These are phyloP conservation scores for Anagyrus pseudococci DNA, from an alignment of 2,888 invertebrate species.

Conservation along the genomic window DNA sequence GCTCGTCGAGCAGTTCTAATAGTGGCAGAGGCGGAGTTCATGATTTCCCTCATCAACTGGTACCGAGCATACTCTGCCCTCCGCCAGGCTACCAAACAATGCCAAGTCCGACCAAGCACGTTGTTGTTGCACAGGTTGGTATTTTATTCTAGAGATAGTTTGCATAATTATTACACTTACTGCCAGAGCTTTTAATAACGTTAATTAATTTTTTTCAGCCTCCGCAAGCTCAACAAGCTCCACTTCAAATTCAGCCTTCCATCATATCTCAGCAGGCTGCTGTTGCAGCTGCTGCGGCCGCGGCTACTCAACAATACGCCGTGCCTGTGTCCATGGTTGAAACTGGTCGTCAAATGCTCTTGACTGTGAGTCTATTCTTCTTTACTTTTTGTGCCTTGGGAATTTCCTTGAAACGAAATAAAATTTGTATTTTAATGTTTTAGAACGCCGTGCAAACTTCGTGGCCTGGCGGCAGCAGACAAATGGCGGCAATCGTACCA, in stretches of 20 bases:
- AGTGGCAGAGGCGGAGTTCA: slow-evolving; percentile 63
- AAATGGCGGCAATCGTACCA: slow-evolving; percentile 80
- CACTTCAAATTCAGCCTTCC: slow-evolving; percentile 81
- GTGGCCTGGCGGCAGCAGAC: slow-evolving; percentile 74
- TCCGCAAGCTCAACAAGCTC: slow-evolving; percentile 69
- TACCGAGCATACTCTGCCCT: slow-evolving; percentile 93
- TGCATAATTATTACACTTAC: too few species aligned
- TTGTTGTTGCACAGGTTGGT: slow-evolving; percentile 67
- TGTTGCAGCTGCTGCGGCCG: slow-evolving; percentile 64
- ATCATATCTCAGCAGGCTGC: slow-evolving; percentile 74
- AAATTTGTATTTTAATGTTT: slow-evolving; percentile 36
- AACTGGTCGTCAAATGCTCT: slow-evolving; percentile 81
- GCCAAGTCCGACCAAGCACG: slow-evolving; percentile 75
- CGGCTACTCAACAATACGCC: slow-evolving; percentile 84
- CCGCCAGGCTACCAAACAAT: slow-evolving; percentile 81
- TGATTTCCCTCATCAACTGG: slow-evolving; percentile 89
- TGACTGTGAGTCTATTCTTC: slow-evolving; percentile 66
- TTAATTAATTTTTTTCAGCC: slow-evolving; percentile 47
- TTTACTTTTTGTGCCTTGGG: too few species aligned
- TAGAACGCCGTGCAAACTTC: slow-evolving; percentile 74
- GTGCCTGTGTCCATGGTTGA: slow-evolving; percentile 94
- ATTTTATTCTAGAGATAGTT: background rate
- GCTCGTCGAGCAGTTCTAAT: slow-evolving; percentile 67
- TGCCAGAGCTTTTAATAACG: too few species aligned
- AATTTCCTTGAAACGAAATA: too few species aligned